Evolutionary conservation across 2,797 vertebrate species (phyloP), one percentile per base, ranked within the genome.

Genomic region (Xiphophorus birchmanni): DNA sequence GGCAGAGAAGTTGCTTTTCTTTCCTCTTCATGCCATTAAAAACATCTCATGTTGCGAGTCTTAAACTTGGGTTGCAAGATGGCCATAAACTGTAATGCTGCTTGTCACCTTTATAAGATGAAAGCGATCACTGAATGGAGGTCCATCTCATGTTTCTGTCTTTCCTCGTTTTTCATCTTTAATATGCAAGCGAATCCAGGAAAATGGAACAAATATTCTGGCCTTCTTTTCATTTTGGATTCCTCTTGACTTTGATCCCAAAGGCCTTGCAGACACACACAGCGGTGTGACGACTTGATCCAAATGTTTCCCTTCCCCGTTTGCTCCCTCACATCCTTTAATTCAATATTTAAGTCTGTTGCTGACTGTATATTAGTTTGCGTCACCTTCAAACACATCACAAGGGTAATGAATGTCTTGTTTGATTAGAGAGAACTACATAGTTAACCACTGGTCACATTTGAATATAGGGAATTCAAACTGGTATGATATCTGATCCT

Each of bases 31-130:
- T 87, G 86, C 83, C 86, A 91, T 91, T 86, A 85, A 87, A 89
- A 82, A 73, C 83, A 84, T 91, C 76, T 71, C 80, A 4, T 90
- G 80, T 88, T 84, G 80, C 35, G 17, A 78, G 79, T 86, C 54
- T 86, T 83, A 82, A 87, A 87, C 76, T 71, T 77, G 82, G 91
- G 92, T 91, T 94, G 88, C 83, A 80, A 82, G 88, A 92, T 87
- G 84, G 92, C 92, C 91, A 90, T 90, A 84, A 91, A 91, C 82
- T 89, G 48, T 89, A 90, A 90, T 84, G 92, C 86, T 95, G 92
- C 93, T 94, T 90, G 86, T 90, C 85, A 84, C 86, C 83, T 91
- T 92, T 83, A 79, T 78, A 67, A 86, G 87, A 91, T 79, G 84
- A 91, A 90, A 91, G 76, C 15, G 63, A 78, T 82, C 85, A 74